Conservation (phyloP, 2,797 vertebrate species). For the Gymnothorax reevesii region DNA sequence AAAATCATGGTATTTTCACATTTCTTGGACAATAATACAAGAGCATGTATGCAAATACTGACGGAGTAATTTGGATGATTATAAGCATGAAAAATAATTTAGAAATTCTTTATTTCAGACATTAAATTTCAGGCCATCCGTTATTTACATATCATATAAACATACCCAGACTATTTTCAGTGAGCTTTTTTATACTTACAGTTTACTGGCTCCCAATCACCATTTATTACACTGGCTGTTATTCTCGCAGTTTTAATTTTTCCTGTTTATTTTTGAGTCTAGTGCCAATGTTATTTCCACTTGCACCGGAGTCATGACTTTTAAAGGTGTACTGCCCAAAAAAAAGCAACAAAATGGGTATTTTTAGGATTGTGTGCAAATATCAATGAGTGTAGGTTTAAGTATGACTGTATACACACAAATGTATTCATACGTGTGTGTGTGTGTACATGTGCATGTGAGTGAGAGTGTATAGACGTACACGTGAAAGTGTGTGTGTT, state of each 20-base stretch:
- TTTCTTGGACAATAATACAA: background rate
- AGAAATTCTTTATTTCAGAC: background rate
- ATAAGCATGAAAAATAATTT: no score
- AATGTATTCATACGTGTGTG: background rate
- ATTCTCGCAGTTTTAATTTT: background rate
- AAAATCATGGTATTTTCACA: background rate
- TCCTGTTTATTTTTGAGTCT: background rate
- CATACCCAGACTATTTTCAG: no score
- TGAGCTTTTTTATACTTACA: background rate
- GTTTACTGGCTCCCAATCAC: background rate
- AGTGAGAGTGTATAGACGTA: background rate
- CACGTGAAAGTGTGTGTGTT: constrained; percentile 19
- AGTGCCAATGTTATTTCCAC: background rate
- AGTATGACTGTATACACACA: background rate
- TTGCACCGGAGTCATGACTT: background rate
- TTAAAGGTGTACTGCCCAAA: background rate
- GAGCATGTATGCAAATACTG: background rate
- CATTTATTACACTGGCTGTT: background rate
- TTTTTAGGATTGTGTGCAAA: background rate
- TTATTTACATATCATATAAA: background rate
- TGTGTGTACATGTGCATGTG: background rate
- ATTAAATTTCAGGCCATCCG: background rate
- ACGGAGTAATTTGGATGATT: no score
- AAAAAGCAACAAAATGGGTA: constrained; percentile 26
- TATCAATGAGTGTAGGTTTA: background rate